Base-by-base conservation (phyloP, 2,888 invertebrate species). In the Gisinianus flammeolus region DNA sequence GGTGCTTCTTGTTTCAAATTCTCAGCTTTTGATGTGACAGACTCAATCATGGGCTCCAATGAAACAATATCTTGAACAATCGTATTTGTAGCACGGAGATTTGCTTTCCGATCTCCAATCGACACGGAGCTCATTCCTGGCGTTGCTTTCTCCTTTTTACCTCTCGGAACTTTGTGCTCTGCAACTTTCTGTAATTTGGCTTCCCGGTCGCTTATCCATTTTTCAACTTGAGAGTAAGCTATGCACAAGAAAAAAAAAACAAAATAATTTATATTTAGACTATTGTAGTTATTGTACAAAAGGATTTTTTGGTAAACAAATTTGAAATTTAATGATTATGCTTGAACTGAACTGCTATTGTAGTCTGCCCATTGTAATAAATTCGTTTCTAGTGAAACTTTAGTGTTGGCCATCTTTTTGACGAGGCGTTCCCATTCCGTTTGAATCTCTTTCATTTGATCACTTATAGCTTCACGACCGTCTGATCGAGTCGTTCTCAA, bases 41-140 rank as follows among this genome's bases (percentile, higher is more conserved):
- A 96, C 87, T 96, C 96, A 85, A 97, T 96, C 94, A 97, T 96
- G 72, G 97, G 97, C 87, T 97, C 96, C 88, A 97, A 96, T 74
- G 96, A 95, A 83, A 96, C 95, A 86, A 97, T 97, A 88, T 98
- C 97, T 88, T 97, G 96, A 64, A 97, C 95, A 86, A 97, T 94
- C 87, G 94, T 95, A 88, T 95, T 95, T 78, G 96, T 96, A 88
- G 95, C 94, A 83, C 96, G 90, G 67, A 96, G 90, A 85, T 93
- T 94, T 6, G 95, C 95, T 88, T 95, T 95, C 76, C 95, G 90
- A 87, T 96, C 96, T 73, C 94, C 94, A 70, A 94, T 91, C 76
- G 93, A 92, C 44, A 95, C 88, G 5, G 93, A 91, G 80, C 93
- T 93, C 4, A 95, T 89, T 64, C 94, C 94, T 56, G 90, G 88